Evolutionary conservation across 2,888 invertebrate genomes (phyloP).

Genomic region (Automeris io): DNA sequence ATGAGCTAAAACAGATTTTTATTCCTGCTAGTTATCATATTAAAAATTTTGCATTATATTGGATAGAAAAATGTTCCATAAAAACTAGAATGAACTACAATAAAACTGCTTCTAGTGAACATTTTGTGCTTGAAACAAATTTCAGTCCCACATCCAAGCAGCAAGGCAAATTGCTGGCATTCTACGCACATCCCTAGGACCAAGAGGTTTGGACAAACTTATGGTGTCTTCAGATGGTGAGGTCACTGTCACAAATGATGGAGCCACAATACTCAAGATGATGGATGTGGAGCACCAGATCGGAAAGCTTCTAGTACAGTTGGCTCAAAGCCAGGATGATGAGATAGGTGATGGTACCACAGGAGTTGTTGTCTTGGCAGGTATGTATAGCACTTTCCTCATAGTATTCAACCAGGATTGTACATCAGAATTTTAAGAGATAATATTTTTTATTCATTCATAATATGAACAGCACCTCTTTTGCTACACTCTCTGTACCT

Average conservation of each 20-base stretch:
- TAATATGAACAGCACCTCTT: no score
- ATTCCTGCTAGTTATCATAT: no score
- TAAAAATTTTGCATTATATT: no score
- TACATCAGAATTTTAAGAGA: no score
- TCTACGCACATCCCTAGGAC: slow-evolving; percentile 95
- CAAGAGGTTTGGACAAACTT: slow-evolving; percentile 98
- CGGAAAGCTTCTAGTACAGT: slow-evolving; percentile 97
- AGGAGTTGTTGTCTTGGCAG: slow-evolving; percentile 92
- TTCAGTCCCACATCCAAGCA: slow-evolving; percentile 97
- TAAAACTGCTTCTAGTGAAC: no score
- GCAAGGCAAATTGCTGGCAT: slow-evolving; percentile 94
- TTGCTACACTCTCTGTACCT: no score
- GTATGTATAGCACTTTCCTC: slow-evolving; percentile 27
- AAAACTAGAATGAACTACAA: no score
- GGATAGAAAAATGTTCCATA: no score
- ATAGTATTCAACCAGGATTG: no score
- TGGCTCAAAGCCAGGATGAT: slow-evolving; percentile 99
- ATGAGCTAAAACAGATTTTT: no score
- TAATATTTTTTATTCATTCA: no score
- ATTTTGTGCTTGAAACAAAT: background rate
- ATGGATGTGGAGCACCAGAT: slow-evolving; percentile 99
- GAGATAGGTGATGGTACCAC: slow-evolving; percentile 99
- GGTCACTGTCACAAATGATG: slow-evolving; percentile 98
- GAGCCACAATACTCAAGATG: slow-evolving; percentile 98
- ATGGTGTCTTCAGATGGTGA: slow-evolving; percentile 98